Evolutionary conservation across 2,888 invertebrate genomes (phyloP).

Genomic region (Buathra laborator): DNA sequence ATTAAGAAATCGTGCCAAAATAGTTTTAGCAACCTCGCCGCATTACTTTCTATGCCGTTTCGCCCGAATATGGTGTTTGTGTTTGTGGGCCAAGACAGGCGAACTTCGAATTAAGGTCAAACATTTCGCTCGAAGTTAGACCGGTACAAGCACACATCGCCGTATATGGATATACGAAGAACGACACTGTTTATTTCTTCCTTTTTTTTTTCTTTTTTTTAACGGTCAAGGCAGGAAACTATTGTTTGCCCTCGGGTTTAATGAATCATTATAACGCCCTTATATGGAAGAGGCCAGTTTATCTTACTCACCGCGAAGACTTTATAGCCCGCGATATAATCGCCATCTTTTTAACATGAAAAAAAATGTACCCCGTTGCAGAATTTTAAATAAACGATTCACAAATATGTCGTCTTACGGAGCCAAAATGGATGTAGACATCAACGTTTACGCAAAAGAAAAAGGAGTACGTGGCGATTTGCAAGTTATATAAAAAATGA

Average conservation of each 20-base stretch:
- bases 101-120: conserved; percentile 64
- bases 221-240: conserved; percentile 63
- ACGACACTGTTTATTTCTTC: not conserved
- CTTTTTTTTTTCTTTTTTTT: conserved; percentile 19
- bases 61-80: conserved; percentile 60
- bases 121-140: conserved; percentile 57
- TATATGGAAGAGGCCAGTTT: conserved; percentile 51
- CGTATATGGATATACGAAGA: conserved; percentile 58
- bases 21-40: conserved; percentile 36
- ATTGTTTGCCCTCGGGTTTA: conserved; percentile 67
- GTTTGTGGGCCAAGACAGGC: conserved; percentile 61
- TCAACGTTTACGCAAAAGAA: conserved; percentile 54
- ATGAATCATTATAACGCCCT: conserved; percentile 65
- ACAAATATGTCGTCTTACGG: conserved; percentile 57
- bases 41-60: conserved; percentile 42
- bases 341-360: conserved; percentile 2
- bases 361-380: conserved; percentile 3
- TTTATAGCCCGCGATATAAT: not conserved
- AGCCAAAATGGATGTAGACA: conserved; percentile 39
- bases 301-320: conserved; percentile 30
- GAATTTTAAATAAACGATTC: not conserved
- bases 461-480: conserved; percentile 46
- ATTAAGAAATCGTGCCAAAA: conserved; percentile 52
- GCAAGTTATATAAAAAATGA: not conserved
- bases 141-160: conserved; percentile 41